phyloP scores from a whole-genome alignment of 2,797 vertebrate genomes.

The Lagodon rhomboides region DNA sequence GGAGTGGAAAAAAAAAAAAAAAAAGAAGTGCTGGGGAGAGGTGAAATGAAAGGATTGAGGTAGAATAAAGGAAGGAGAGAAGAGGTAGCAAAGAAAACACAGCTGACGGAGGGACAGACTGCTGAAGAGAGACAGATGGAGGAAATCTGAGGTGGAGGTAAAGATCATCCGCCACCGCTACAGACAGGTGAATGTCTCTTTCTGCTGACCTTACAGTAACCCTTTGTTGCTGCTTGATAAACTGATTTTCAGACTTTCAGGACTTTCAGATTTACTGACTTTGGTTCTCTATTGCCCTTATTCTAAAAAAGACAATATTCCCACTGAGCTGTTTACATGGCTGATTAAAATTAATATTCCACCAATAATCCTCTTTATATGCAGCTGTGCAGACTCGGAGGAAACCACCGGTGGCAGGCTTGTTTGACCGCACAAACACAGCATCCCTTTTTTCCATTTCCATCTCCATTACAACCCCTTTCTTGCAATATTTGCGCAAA shows the following conservation, averaged over 20 bases:
- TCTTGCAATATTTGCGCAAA: no score
- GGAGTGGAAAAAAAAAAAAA: constrained; percentile 47
- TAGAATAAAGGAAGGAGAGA: constrained; percentile 41
- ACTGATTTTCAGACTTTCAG: not conserved
- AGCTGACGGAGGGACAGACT: constrained; percentile 55
- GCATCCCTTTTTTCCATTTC: no score
- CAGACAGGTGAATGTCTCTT: not conserved
- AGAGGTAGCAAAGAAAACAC: constrained; percentile 46
- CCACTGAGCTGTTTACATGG: no score
- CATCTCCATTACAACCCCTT: no score
- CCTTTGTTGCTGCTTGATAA: not conserved
- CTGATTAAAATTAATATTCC: no score
- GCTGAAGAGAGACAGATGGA: constrained; percentile 60
- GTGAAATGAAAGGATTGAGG: constrained; percentile 53
- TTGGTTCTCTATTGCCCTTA: no score
- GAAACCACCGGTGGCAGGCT: no score
- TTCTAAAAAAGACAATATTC: no score
- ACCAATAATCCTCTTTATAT: no score
- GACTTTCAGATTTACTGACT: no score
- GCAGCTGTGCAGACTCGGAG: no score
- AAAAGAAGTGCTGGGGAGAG: constrained; percentile 44
- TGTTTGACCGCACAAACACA: no score
- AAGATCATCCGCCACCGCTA: constrained; percentile 7
- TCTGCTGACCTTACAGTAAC: not conserved
- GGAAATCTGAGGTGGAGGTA: constrained; percentile 40